Base-by-base conservation (phyloP, 2,113 vertebrate species). In the Archilochus colubris region DNA sequence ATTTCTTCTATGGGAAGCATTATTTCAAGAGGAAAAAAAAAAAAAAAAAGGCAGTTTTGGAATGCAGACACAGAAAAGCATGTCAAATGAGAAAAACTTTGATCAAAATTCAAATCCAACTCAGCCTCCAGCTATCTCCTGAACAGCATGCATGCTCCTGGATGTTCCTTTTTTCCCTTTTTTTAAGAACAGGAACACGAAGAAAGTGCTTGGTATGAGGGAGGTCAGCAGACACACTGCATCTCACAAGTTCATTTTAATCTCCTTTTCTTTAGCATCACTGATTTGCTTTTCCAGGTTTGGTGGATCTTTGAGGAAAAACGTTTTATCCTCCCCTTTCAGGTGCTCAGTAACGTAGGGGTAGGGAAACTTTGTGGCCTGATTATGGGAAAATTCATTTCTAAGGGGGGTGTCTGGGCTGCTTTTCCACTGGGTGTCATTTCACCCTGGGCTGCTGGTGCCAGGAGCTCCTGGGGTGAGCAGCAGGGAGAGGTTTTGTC, bases 51-150 rank as follows among this genome's bases (percentile, higher is more conserved):
- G 86, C 92, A 96, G 95, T 77, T 70, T 96, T 88, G 95, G 88
- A 93, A 59, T 69, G 92, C 94, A 96, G 94, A 33, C 92, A 70
- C 64, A 80, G 88, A 69, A 70, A 93, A 92, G 92, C 95, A 93
- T 94, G 82, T 86, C 88, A 96, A 95, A 95, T 93, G 95, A 91
- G 95, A 66, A 92, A 51, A 95, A 93, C 95, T 95, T 96, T 88
- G 90, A 94, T 96, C 94, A 91, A 88, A 93, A 96, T 95, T 96
- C 95, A 93, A 91, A 95, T 95, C 90, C 92, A 93, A 30, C 75
- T 51, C 86, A 86, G 90, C 92, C 92, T 88, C 68, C 58, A 91
- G 95, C 96, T 91, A 59, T 95, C 90, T 95, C 57, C 90, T 69
- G 54, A 89, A 44, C 90, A 91, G 92, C 79, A 43, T 77, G 72